Evolutionary conservation across 2,113 vertebrate genomes (phyloP), one percentile per base, ranked within the genome.

Genomic region (Hippotragus niger): DNA sequence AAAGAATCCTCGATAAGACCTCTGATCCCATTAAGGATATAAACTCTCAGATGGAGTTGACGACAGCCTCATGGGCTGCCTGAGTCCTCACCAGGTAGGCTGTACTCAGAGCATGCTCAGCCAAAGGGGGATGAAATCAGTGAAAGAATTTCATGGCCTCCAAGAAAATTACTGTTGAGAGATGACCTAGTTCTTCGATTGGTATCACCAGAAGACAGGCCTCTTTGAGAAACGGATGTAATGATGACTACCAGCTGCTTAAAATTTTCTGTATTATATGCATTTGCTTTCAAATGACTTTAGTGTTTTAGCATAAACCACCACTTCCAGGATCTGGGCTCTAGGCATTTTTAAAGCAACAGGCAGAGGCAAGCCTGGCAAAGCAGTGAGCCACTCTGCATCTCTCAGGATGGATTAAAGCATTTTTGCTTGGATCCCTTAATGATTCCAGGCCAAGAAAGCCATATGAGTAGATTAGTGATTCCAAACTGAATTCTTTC

Each of bases 11-110:
- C 93, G 85, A 98, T 98, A 98, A 98, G 98, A 99, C 98, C 99
- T 99, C 99, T 99, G 98, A 99, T 98, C 98, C 98, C 98, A 98
- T 99, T 99, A 99, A 98, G 97, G 98, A 97, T 99, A 97, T 99
- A 99, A 99, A 99, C 98, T 99, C 98, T 98, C 98, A 98, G 98
- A 98, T 98, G 96, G 89, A 98, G 97, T 97, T 95, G 95, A 98
- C 99, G 99, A 99, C 99, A 99, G 97, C 96, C 96, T 96, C 98
- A 95, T 95, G 98, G 98, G 98, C 97, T 97, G 98, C 92, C 64
- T 88, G 98, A 98, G 97, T 96, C 95, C 98, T 98, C 93, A 94
- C 97, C 97, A 98, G 97, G 91, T 90, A 98, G 82, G 2, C 98
- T 97, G 95, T 97, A 97, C 98, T 97, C 97, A 96, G 97, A 31